Conservation (phyloP, 2,113 vertebrate species). For the Scophthalmus maximus region DNA sequence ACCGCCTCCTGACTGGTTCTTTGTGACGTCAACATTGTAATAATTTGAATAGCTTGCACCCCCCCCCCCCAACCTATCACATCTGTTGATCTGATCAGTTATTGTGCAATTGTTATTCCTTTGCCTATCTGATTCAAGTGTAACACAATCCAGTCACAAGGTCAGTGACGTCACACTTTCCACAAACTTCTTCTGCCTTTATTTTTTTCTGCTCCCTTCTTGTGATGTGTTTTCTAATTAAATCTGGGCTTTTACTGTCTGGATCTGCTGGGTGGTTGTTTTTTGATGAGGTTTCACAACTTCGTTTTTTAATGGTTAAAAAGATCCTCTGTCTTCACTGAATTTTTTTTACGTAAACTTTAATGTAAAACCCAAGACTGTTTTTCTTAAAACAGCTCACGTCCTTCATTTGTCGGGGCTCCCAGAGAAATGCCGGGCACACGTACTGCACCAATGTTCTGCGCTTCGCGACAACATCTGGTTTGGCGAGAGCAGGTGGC, state of each 20-base stretch:
- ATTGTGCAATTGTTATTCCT: background rate
- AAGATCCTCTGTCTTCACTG: background rate
- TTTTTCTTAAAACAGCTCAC: background rate
- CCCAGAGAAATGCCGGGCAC: background rate
- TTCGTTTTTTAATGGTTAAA: conserved; percentile 12
- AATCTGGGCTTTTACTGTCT: background rate
- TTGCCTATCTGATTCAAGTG: conserved; percentile 1
- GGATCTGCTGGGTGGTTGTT: background rate
- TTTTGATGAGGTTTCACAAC: conserved; percentile 4
- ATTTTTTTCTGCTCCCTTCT: background rate
- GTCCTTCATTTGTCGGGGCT: background rate
- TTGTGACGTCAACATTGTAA: conserved; percentile 18
- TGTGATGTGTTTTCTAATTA: conserved; percentile 15
- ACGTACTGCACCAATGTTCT: background rate
- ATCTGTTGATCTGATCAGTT: conserved; percentile 5
- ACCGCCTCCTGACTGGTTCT: background rate
- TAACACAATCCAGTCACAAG: background rate
- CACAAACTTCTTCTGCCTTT: background rate
- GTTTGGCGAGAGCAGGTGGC: conserved; percentile 32
- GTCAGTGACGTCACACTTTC: conserved; percentile 43
- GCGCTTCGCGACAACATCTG: conserved; percentile 39
- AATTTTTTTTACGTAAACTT: background rate
- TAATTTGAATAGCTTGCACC: conserved; percentile 23
- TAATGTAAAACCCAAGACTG: background rate
- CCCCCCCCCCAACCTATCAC: too few relatives aligned